Evolutionary conservation across 2,113 vertebrate species (phyloP), one percentile per base, ranked within the genome.

Genomic region (Proterorhinus semilunaris): DNA sequence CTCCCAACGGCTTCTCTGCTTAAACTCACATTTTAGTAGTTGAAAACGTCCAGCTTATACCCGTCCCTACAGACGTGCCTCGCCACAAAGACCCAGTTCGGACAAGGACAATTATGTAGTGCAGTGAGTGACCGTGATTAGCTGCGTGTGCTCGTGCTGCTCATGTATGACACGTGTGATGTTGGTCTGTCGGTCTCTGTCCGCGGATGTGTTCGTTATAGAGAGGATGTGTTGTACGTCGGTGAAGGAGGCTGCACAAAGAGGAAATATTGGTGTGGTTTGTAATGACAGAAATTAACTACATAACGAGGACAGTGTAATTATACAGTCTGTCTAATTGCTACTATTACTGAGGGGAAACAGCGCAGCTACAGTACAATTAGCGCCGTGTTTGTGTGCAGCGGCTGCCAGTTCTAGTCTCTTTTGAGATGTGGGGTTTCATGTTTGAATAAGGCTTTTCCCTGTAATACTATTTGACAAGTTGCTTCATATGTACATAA

Each of bases 241-340:
- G 49, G 16, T 2, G 72, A 62, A 54, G 54, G 46, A 62, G 72
- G 72, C 74, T 74, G 85, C 77, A 87, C 84, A 90, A 86, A 87
- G 75, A 83, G 81, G 82, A 86, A 90, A 89, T 85, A 88, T 92
- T 92, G 91, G 91, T 90, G 86, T 86, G 86, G 90, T 92, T 92
- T 93, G 92, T 94, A 94, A 95, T 96, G 95, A 95, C 87, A 89
- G 86, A 93, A 94, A 95, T 95, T 94, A 95, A 94, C 92, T 92
- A 91, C 86, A 91, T 92, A 90, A 83, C 79, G 81, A 94, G 94
- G 92, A 94, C 90, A 91, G 90, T 91, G 62, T 93, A 94, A 94
- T 95, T 94, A 93, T 90, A 84, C 88, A 86, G 92, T 85, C 89
- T 82, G 87, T 85, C 89, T 95, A 95, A 95, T 95, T 95, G 93